Base-by-base conservation (phyloP, 2,888 invertebrate species). In the Liodrosophila aerea region DNA sequence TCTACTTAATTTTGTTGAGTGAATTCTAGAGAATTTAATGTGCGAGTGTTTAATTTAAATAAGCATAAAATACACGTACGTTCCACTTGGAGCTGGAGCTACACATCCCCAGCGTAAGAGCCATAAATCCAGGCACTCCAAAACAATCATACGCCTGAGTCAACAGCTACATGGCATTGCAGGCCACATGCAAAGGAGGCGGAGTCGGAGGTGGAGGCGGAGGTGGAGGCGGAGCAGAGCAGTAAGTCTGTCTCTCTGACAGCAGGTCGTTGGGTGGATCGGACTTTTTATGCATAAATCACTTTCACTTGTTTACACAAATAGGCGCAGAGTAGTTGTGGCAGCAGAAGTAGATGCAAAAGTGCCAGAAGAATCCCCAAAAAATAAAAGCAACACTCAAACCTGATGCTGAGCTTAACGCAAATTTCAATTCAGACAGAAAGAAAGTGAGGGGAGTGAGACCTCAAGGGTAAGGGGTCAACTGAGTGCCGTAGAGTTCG, bases 241-340 rank as follows among this genome's bases (percentile, higher is more conserved):
- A 33, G 18, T 18, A 27, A 27, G 13, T 15, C 39, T 46, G 36
- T 46, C 62, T 64, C 39, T 39, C 43, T 58, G 71, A 74, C 65
- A 64, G 69, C 63, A 62, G 67, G 57, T 70, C 52, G 47, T 47
- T 39, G 63, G 51, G 36, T 43, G 30, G 61, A 36, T 31, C 47
- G 37, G 22, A 64, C 33, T 71, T 65, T 73, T 65, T 77, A 66
- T 81, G 73, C 81, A 84, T 81, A 81, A 81, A 84, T 84, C 81
- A 81, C 81, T 81, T 81, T 81, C 81, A 81, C 81, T 81, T 81
- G 82, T 78, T 81, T 84, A 78, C 82, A 84, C 82, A 81, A 81
- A 67, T 84, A 81, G 83, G 84, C 73, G 65, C 64, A 59, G 69
- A 74, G 61, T 62, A 37, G 29, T 49, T 39, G 57, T 51, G 57